Evolutionary conservation across 1,140 invertebrate genomes (phyloP), one percentile per base, ranked within the genome.

Genomic region (Heliconius hermathena): DNA sequence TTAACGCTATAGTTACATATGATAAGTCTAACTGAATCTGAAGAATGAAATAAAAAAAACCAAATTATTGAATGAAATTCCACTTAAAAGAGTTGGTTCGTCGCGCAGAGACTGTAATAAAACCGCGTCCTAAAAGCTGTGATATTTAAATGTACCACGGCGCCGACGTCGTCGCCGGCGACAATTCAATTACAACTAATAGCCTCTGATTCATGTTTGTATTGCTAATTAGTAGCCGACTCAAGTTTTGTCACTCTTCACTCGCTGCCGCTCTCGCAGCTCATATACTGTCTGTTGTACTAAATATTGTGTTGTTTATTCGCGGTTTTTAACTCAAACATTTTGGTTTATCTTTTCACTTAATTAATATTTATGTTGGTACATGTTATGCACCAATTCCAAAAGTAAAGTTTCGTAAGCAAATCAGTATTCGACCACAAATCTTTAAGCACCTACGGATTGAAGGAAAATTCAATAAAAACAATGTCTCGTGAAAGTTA

Each of bases 101-200:
- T 79, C 73, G 80, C 70, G 83, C 81, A 71, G 85, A 88, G 85
- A 77, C 81, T 79, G 74, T 85, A 82, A 88, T 86, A 85, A 84
- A 87, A 89, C 85, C 82, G 80, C 84, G 82, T 86, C 86, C 89
- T 85, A 87, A 87, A 88, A 89, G 78, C 89, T 85, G 86, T 85
- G 89, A 94, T 93, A 93, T 94, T 94, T 94, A 94, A 94, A 93
- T 94, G 93, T 87, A 84, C 87, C 84, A 87, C 87, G 83, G 90
- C 86, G 84, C 84, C 85, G 91, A 91, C 90, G 92, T 89, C 85
- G 84, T 87, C 88, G 90, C 87, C 84, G 80, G 86, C 88, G 90
- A 92, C 92, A 93, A 93, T 94, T 94, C 91, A 93, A 94, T 94
- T 94, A 94, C 91, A 91, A 92, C 88, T 94, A 93, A 94, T 94